A percentile compares a stretch with the other conserved stretches of the same genome.
These are phyloP conservation scores for Rhadina sibilatrix DNA, from an alignment of 2,113 vertebrate species.

Conservation along the genomic window DNA sequence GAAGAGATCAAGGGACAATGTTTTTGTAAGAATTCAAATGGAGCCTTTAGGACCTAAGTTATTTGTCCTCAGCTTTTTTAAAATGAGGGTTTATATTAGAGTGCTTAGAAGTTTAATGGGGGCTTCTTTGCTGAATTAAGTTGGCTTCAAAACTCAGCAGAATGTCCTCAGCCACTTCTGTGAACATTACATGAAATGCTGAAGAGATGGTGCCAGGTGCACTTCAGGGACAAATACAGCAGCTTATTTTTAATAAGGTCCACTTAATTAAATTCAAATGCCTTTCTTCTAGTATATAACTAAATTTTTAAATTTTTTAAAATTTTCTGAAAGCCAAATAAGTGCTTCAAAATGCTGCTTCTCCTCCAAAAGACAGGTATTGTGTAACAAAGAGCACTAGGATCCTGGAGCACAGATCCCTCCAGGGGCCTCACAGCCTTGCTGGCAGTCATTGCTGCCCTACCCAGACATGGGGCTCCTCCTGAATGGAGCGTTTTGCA, in stretches of 20 bases:
- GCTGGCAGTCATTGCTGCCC: not conserved
- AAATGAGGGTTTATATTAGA: not conserved
- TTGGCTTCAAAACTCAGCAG: not conserved
- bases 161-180: not conserved
- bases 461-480: not conserved
- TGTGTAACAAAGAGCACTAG: not conserved
- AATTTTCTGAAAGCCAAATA: not conserved
- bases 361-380: not conserved
- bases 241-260: not conserved
- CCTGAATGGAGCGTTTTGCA: not conserved
- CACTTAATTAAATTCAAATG: not conserved
- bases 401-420: not conserved
- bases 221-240: not conserved
- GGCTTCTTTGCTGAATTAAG: not conserved
- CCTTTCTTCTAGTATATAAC: not conserved
- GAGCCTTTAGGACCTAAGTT: constrained; percentile 8
- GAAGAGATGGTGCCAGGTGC: not conserved
- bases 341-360: not conserved
- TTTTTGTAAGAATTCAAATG: constrained; percentile 17
- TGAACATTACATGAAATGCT: not conserved
- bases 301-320: not conserved
- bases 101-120: not conserved
- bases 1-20: not conserved
- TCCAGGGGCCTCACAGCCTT: not conserved
- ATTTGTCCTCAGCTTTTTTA: not conserved